Conservation (phyloP, 2,797 vertebrate genomes). For the Lepilemur septentrionalis region DNA sequence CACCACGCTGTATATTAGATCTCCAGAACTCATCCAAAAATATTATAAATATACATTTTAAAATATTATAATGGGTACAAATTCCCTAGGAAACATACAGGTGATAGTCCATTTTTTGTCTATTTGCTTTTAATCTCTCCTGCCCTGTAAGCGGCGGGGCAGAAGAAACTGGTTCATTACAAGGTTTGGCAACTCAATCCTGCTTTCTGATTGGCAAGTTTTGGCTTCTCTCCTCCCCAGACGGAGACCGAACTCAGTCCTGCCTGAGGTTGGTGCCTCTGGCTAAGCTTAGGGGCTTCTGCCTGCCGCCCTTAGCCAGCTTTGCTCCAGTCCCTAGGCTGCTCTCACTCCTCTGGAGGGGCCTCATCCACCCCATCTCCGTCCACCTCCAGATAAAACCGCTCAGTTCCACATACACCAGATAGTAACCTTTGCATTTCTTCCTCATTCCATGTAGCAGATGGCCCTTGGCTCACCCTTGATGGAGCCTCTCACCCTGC, state of each 20-base stretch:
- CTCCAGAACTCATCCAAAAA: not conserved
- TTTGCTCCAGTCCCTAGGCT: not conserved
- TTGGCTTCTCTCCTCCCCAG: not conserved
- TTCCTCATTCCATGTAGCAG: not conserved
- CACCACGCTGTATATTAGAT: not conserved
- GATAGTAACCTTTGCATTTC: not conserved
- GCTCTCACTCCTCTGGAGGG: no score
- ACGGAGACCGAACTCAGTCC: not conserved
- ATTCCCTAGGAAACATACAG: not conserved
- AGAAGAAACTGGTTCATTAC: not conserved
- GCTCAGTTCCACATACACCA: not conserved
- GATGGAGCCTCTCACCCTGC: not conserved
- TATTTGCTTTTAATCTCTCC: not conserved
- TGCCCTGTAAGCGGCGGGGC: not conserved
- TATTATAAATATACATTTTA: not conserved
- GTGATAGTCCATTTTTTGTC: not conserved
- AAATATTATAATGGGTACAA: not conserved
- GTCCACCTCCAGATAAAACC: not conserved
- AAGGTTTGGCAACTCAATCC: not conserved
- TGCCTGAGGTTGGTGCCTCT: not conserved
- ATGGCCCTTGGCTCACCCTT: not conserved
- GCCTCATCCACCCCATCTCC: not conserved
- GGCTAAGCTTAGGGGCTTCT: not conserved
- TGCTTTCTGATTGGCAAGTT: rapidly evolving
- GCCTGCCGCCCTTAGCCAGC: not conserved